Evolutionary conservation across 2,888 invertebrate genomes (phyloP).

Genomic region (Coelogynopora nodosa): DNA sequence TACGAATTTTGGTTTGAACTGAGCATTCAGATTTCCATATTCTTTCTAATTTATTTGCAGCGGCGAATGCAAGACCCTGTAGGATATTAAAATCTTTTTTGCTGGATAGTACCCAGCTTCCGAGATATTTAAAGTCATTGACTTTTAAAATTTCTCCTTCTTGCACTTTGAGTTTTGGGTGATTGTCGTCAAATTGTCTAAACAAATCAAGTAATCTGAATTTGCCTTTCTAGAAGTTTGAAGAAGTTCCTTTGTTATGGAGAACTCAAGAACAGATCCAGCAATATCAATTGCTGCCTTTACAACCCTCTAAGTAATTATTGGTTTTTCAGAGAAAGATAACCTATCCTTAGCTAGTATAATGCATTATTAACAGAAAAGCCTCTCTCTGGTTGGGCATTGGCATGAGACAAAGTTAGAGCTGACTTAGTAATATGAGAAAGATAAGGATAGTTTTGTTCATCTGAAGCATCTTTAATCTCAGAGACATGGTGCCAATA

Average conservation of each 20-base stretch:
- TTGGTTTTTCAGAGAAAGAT: background rate
- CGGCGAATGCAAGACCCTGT: too few species aligned
- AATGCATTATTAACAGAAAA: background rate
- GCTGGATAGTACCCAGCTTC: too few species aligned
- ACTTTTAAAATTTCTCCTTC: too few species aligned
- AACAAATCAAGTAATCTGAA: background rate
- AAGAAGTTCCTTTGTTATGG: background rate
- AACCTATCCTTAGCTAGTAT: background rate
- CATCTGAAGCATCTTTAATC: background rate
- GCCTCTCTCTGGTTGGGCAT: background rate
- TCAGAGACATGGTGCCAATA: background rate
- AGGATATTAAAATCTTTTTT: too few species aligned
- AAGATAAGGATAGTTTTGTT: background rate
- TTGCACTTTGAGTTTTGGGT: too few species aligned
- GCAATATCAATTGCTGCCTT: background rate
- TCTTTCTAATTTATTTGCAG: too few species aligned
- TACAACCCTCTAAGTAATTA: background rate
- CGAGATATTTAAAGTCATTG: too few species aligned
- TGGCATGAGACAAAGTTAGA: background rate
- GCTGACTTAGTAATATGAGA: background rate
- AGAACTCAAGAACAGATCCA: background rate
- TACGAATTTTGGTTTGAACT: too few species aligned
- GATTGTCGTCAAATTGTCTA: too few species aligned
- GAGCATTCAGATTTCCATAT: too few species aligned
- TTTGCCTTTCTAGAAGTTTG: background rate